Evolutionary conservation across 2,113 vertebrate genomes (phyloP).

Genomic region (Takifugu bimaculatus): DNA sequence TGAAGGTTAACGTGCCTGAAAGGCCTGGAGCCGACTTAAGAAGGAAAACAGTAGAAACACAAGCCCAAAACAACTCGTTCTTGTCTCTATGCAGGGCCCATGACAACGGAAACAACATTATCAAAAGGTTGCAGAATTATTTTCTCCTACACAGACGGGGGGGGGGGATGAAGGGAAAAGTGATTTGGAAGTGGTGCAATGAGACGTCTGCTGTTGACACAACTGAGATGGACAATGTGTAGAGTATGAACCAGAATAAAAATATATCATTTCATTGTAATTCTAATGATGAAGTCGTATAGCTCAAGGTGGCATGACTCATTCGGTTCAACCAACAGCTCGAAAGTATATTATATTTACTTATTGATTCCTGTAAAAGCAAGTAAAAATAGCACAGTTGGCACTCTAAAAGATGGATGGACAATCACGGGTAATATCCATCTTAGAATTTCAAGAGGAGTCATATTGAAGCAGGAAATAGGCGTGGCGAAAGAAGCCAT

Average conservation of each 20-base stretch:
- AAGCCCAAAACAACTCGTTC: background rate
- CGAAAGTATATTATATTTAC: background rate
- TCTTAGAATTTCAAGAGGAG: no score
- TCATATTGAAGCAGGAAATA: no score
- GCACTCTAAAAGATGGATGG: background rate
- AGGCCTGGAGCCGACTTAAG: background rate
- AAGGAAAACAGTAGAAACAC: background rate
- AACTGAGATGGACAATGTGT: constrained; percentile 1
- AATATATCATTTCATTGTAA: background rate
- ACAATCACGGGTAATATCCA: no score
- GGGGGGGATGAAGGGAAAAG: constrained; percentile 9
- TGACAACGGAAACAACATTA: constrained; percentile 49
- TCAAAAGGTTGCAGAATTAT: constrained; percentile 56
- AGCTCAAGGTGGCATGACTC: background rate
- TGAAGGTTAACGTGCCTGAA: background rate
- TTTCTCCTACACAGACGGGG: constrained; percentile 38
- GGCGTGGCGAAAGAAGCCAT: background rate
- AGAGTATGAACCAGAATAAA: constrained; percentile 1
- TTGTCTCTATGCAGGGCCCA: background rate
- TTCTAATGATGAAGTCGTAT: background rate
- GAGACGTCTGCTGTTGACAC: constrained; percentile 31
- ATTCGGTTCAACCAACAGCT: background rate
- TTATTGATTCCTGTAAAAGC: background rate
- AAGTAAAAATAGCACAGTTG: background rate
- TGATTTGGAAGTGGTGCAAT: constrained; percentile 17